Base-by-base conservation (phyloP, 2,888 invertebrate species). In the Pantelozetes paolii region DNA sequence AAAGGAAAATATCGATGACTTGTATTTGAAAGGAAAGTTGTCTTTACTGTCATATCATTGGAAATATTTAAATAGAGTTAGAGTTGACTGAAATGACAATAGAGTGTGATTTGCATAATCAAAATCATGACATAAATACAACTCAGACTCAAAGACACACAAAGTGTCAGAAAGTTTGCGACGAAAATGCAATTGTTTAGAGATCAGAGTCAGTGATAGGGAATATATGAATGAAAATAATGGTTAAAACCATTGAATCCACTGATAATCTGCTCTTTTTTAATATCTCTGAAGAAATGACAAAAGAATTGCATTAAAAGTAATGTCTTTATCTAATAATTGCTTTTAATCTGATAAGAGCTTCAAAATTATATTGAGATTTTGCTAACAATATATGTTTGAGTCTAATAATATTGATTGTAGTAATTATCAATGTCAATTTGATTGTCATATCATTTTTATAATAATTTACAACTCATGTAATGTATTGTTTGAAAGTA, bases 241-340 rank as follows among this genome's bases (percentile, higher is more conserved):
- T 54, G 26, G 54, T 54, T 54, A 54, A 54, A 54, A n/a, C n/a
- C n/a, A n/a, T n/a, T n/a, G n/a, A n/a, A n/a, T n/a, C 54, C 54
- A 54, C 11, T 54, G 54, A 54, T 54, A 26, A 11, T 54, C 23
- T 54, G 54, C 54, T 54, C 54, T 54, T 50, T 50, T 50, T n/a
- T 9, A 54, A 54, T 26, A 54, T 54, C 26, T 54, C 54, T 50
- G 54, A 54, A 23, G 2, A 9, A 26, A 54, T 54, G 26, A 54
- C 54, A 54, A 54, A 13, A 26, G 54, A 11, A 2, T 54, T 23
- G 26, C 54, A 54, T 54, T 26, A 54, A 54, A n/a, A 54, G 23
- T 2, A 54, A 54, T 54, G 54, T 54, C 54, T 54, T 9, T 54
- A 15, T 11, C 13, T 54, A 8, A 54, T 6, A 50, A 54, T 20